Percentiles rank a stretch among this genome's conserved stretches.
Evolutionary conservation across 2,888 invertebrate species (phyloP).

Genomic region (Drosophila stalkeri): DNA sequence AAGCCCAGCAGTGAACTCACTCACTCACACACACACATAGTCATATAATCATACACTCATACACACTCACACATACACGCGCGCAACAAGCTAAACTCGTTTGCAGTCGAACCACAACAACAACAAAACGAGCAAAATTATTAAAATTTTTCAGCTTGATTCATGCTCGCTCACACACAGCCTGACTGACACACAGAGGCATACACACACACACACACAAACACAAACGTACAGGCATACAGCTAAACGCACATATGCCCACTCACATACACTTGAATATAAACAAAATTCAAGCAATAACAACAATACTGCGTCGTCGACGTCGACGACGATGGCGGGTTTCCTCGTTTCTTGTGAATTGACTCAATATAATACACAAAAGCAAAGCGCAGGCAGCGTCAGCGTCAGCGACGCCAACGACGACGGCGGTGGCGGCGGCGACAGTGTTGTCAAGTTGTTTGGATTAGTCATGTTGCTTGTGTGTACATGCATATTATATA

Average conservation of each 20-base stretch:
- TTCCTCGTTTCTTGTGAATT: conserved; percentile 83
- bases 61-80: conserved; percentile 2
- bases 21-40: conserved; percentile 27
- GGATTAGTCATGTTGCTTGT: conserved; percentile 71
- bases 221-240: conserved; percentile 8
- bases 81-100: conserved; percentile 75
- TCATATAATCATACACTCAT: no score
- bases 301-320: conserved; percentile 43
- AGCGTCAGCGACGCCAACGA: conserved; percentile 33
- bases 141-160: conserved; percentile 74
- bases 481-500: conserved; percentile 21
- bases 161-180: conserved; percentile 67
- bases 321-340: conserved; percentile 72
- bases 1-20: conserved; percentile 36
- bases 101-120: conserved; percentile 56
- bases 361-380: conserved; percentile 71
- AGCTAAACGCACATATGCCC: conserved; percentile 18
- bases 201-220: conserved; percentile 18
- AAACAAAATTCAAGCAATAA: conserved; percentile 55
- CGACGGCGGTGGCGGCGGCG: conserved; percentile 35
- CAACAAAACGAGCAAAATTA: conserved; percentile 60
- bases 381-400: conserved; percentile 56
- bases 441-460: conserved; percentile 78
- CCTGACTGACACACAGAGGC: conserved; percentile 26
- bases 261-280: conserved; percentile 42